Conservation (phyloP, 2,797 vertebrate species). For the Danionella dracula region DNA sequence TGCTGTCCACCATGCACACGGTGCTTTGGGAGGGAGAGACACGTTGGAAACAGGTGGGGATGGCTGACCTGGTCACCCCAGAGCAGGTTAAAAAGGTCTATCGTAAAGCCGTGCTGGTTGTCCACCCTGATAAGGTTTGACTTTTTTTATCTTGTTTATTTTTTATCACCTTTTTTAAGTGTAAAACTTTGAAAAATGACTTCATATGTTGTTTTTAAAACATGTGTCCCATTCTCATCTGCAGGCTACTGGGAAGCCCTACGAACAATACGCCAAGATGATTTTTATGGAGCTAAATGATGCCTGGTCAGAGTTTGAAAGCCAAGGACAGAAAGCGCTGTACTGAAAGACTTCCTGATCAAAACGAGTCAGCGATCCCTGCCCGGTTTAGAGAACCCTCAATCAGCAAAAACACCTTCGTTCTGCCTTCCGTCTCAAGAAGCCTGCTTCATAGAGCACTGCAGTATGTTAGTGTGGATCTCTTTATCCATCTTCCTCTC, state of each 20-base stretch:
- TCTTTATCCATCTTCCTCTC: conserved; percentile 40
- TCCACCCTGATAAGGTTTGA: conserved; percentile 96
- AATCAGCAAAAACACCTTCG: conserved; percentile 45
- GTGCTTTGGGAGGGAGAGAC: conserved; percentile 96
- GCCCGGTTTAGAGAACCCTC: conserved; percentile 2
- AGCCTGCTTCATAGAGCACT: conserved; percentile 55
- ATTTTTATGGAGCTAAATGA: conserved; percentile 99
- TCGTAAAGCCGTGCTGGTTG: conserved; percentile 89
- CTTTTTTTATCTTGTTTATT: too few relatives aligned
- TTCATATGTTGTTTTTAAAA: neutral
- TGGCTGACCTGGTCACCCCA: conserved; percentile 96
- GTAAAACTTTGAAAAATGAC: too few relatives aligned
- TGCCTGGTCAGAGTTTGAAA: conserved; percentile 99
- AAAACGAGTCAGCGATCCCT: conserved; percentile 44
- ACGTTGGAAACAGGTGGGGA: conserved; percentile 90
- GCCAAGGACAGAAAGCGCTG: conserved; percentile 97
- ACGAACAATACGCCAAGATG: conserved; percentile 99
- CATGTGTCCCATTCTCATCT: neutral
- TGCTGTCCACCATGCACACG: conserved; percentile 97
- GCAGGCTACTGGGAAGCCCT: conserved; percentile 94
- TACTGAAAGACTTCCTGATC: conserved; percentile 68
- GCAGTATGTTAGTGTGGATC: conserved; percentile 47
- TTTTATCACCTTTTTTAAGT: too few relatives aligned
- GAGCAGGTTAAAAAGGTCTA: conserved; percentile 98
- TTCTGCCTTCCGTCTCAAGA: conserved; percentile 54